phyloP scores from a whole-genome alignment of 2,888 invertebrate genomes.

The Abscondita cerata region DNA sequence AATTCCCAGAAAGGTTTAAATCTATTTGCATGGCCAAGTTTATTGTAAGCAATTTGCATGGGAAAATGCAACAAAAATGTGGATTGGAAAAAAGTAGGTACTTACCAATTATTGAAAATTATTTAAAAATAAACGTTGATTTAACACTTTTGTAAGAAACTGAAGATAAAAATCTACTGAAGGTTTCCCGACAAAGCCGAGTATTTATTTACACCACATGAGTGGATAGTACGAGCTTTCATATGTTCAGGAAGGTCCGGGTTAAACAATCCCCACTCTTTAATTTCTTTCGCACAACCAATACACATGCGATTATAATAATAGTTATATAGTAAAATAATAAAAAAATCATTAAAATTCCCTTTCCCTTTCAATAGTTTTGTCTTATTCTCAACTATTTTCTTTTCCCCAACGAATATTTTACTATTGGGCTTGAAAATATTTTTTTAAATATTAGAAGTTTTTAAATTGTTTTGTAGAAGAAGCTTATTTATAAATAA shows the following conservation, averaged over 20 bases:
- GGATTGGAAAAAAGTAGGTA: not conserved
- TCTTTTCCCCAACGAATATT: no score
- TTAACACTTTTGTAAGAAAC: no score
- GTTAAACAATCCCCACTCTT: slow-evolving; percentile 23
- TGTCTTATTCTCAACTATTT: no score
- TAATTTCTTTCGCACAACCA: slow-evolving; percentile 1
- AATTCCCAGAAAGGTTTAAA: slow-evolving; percentile 29
- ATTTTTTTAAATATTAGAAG: no score
- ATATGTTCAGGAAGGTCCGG: slow-evolving; percentile 32
- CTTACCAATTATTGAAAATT: slow-evolving; percentile 11
- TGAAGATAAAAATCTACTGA: not conserved
- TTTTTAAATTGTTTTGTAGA: no score
- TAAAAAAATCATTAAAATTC: not conserved
- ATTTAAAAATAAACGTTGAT: no score
- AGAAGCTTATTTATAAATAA: no score
- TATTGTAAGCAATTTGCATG: slow-evolving; percentile 10
- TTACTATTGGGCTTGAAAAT: no score
- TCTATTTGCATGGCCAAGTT: slow-evolving; percentile 18
- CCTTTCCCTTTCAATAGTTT: slow-evolving; percentile 11
- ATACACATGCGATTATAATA: no score
- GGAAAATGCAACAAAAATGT: not conserved
- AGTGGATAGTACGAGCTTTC: slow-evolving; percentile 27
- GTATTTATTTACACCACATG: slow-evolving; percentile 18
- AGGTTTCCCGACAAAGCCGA: slow-evolving; percentile 5
- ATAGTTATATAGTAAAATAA: no score